Conservation (phyloP, 2,797 vertebrate species). For the Stomatorhinus walkeri region DNA sequence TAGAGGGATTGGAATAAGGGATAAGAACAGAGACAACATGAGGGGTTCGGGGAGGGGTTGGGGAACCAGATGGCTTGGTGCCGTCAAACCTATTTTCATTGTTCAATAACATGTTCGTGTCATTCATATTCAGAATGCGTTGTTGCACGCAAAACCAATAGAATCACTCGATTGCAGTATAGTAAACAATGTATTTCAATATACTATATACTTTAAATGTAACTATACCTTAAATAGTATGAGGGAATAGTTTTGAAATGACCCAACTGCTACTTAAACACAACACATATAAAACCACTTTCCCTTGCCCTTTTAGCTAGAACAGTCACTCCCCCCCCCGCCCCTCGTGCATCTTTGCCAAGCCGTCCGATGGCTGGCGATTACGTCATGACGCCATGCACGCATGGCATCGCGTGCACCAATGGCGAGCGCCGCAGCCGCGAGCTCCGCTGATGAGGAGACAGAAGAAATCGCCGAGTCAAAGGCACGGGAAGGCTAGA, state of each 20-base stretch:
- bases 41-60: background rate
- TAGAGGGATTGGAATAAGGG: background rate
- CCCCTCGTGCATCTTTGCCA: background rate
- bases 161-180: background rate
- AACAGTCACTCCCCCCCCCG: background rate
- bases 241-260: background rate
- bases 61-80: background rate
- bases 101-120: background rate
- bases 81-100: background rate
- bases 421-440: conserved; percentile 36
- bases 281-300: background rate
- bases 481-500: conserved; percentile 23
- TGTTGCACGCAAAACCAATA: background rate
- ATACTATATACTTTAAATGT: background rate
- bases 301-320: background rate
- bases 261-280: background rate
- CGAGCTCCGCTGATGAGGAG: conserved; percentile 61
- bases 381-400: background rate
- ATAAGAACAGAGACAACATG: background rate
- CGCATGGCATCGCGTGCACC: conserved; percentile 40
- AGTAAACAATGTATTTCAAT: background rate
- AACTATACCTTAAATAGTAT: background rate
- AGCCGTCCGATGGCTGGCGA: conserved; percentile 21
- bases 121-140: background rate
- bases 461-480: conserved; percentile 32